Percentiles rank a stretch among this genome's conserved stretches.
phyloP scores from a whole-genome alignment of 1,140 invertebrate species.

The Drosophila baimaii region DNA sequence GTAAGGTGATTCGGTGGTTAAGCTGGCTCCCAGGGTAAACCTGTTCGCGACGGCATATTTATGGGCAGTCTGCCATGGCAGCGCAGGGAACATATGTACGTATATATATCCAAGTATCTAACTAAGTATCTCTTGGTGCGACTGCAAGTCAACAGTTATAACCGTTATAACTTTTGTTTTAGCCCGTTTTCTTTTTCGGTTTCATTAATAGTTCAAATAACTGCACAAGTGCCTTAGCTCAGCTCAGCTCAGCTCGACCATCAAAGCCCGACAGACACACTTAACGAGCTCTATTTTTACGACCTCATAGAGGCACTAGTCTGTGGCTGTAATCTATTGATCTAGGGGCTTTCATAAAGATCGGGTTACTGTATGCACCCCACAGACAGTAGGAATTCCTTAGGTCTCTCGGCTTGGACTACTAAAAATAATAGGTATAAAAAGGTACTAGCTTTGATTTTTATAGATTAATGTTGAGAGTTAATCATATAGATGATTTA shows the following conservation, averaged over 20 bases:
- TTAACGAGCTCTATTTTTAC: constrained; percentile 30
- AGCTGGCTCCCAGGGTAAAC: constrained; percentile 43
- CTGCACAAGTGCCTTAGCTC: constrained; percentile 53
- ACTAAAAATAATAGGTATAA: neutral
- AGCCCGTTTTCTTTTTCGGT: constrained; percentile 22
- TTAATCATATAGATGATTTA: neutral
- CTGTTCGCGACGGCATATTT: constrained; percentile 63
- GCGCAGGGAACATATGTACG: constrained; percentile 15
- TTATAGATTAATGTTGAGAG: no score
- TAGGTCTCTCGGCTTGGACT: neutral
- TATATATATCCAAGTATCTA: constrained; percentile 14
- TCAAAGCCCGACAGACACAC: constrained; percentile 25
- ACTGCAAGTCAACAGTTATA: constrained; percentile 33
- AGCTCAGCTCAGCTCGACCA: constrained; percentile 3
- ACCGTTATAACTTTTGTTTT: constrained; percentile 71
- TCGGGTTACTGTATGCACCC: constrained; percentile 16
- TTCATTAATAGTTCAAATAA: constrained; percentile 66
- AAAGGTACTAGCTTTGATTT: no score
- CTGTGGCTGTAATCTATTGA: constrained; percentile 41
- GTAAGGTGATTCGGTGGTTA: constrained; percentile 15
- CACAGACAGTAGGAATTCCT: constrained; percentile 3
- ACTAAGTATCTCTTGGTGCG: constrained; percentile 17
- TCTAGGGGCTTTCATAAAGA: constrained; percentile 31
- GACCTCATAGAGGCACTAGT: constrained; percentile 23
- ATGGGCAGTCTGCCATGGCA: constrained; percentile 52